phyloP scores from a whole-genome alignment of 2,113 vertebrate genomes.

The Camarhynchus parvulus region DNA sequence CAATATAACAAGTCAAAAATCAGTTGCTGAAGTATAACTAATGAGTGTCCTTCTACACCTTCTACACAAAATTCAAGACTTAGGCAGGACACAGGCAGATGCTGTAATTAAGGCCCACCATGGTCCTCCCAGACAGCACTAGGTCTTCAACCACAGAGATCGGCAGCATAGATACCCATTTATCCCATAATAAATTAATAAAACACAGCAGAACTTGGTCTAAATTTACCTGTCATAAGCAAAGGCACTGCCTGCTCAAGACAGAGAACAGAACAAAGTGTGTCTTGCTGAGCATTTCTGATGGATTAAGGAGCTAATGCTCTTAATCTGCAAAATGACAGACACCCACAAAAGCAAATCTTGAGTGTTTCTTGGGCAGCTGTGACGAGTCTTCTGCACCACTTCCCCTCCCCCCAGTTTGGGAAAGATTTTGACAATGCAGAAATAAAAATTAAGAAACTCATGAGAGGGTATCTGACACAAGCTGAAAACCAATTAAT shows the following conservation, averaged over 20 bases:
- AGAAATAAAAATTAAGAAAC: background rate
- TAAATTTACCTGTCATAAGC: background rate
- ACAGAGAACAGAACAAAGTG: background rate
- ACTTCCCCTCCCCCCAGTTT: fast-evolving
- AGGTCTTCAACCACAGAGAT: background rate
- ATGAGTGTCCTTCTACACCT: background rate
- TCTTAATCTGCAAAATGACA: background rate
- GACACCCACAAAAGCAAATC: background rate
- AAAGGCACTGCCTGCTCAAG: background rate
- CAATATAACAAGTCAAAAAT: background rate
- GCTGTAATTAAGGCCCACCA: background rate
- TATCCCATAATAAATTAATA: background rate
- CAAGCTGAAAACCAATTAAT: background rate
- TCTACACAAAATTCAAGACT: background rate
- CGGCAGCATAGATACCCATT: fast-evolving
- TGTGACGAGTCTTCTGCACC: background rate
- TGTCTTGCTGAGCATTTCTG: background rate
- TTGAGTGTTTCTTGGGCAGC: background rate
- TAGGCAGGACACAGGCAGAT: background rate
- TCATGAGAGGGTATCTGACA: background rate
- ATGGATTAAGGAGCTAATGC: background rate
- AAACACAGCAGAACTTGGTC: background rate
- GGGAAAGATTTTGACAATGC: background rate
- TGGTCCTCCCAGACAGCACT: background rate
- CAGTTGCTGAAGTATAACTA: background rate